Conservation (phyloP, 2,797 vertebrate genomes). For the Argyrosomus regius region DNA sequence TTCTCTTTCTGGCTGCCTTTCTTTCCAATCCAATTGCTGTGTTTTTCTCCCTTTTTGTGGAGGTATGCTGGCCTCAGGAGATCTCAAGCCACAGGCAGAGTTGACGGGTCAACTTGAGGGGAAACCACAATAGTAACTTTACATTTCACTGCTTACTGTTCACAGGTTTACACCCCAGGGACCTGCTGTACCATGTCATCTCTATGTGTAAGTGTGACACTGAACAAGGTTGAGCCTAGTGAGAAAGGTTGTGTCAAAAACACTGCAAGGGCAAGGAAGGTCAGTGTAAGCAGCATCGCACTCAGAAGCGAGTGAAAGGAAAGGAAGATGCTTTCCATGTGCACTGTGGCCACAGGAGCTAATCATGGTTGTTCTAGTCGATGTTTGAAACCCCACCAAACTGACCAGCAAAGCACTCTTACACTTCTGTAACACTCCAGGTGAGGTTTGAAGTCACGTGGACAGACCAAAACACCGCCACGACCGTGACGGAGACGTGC, state of each 20-base stretch:
- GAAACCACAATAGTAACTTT: slow-evolving; percentile 47
- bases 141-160: slow-evolving; percentile 50
- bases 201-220: slow-evolving; percentile 49
- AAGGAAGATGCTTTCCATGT: neutral
- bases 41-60: slow-evolving; percentile 38
- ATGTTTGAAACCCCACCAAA: too few relatives aligned
- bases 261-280: slow-evolving; percentile 32
- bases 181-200: slow-evolving; percentile 32
- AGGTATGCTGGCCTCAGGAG: slow-evolving; percentile 45
- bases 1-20: slow-evolving; percentile 28
- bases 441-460: too few relatives aligned
- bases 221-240: slow-evolving; percentile 12
- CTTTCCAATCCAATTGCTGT: slow-evolving; percentile 31
- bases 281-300: slow-evolving; percentile 6
- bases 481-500: too few relatives aligned
- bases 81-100: slow-evolving; percentile 36
- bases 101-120: slow-evolving; percentile 62
- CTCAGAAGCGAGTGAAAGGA: slow-evolving; percentile 2
- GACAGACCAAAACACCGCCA: too few relatives aligned
- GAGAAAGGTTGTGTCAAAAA: slow-evolving; percentile 39
- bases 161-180: slow-evolving; percentile 48
- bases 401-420: too few relatives aligned
- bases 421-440: too few relatives aligned
- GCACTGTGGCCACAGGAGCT: too few relatives aligned
- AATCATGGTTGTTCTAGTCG: too few relatives aligned